These are phyloP conservation scores for Simalia tracyae DNA, from an alignment of 2,797 vertebrate genomes.

Conservation along the genomic window DNA sequence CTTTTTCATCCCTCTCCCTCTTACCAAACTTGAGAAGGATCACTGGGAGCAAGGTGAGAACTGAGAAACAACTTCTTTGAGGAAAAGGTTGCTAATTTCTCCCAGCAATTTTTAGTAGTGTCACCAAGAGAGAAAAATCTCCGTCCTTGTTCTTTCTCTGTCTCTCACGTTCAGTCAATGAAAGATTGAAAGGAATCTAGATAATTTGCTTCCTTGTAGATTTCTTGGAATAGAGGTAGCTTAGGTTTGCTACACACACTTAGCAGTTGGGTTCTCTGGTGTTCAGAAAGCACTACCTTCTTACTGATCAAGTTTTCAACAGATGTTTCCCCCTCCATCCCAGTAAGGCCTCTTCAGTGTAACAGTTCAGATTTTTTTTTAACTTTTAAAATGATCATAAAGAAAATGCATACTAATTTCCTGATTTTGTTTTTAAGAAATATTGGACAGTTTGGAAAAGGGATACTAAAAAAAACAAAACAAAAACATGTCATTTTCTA, in stretches of 20 bases:
- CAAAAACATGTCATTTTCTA: background rate
- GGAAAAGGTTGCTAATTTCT: background rate
- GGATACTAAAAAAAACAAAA: background rate
- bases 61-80: background rate
- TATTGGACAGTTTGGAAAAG: background rate
- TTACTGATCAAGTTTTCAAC: background rate
- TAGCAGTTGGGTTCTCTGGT: background rate
- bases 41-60: background rate
- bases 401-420: background rate
- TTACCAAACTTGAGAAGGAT: background rate
- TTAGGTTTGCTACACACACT: background rate
- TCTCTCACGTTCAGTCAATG: background rate
- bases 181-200: background rate
- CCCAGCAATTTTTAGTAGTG: background rate
- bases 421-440: background rate
- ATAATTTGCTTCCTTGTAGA: background rate
- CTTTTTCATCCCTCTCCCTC: background rate
- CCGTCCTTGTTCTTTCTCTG: background rate
- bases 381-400: background rate
- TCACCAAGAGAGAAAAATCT: background rate
- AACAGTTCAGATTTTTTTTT: background rate
- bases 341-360: background rate
- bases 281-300: background rate
- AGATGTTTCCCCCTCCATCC: background rate
- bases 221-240: background rate